These are phyloP conservation scores for Heliangelus exortis DNA, from an alignment of 2,797 vertebrate genomes.

Conservation along the genomic window DNA sequence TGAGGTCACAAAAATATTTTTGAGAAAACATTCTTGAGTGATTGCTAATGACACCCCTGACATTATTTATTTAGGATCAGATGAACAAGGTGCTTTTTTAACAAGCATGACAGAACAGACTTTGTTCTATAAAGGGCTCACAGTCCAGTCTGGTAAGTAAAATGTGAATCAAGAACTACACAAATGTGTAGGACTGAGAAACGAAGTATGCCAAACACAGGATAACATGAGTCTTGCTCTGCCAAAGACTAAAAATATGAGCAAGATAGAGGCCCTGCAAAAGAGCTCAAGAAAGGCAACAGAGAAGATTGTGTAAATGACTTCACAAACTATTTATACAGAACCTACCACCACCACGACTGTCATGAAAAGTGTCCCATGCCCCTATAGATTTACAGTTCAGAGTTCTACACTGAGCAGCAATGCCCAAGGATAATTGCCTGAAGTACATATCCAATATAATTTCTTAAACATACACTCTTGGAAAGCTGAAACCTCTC, in stretches of 20 bases:
- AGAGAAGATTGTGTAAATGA: not conserved
- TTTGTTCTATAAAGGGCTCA: not conserved
- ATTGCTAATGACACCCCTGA: conserved; percentile 30
- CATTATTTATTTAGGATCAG: conserved; percentile 35
- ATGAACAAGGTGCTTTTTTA: conserved; percentile 38
- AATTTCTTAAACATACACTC: not conserved
- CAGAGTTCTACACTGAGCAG: not conserved
- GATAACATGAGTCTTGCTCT: not conserved
- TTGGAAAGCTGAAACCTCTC: conserved; percentile 28
- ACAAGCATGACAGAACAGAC: not conserved
- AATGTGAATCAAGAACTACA: not conserved
- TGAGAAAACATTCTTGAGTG: conserved; percentile 45
- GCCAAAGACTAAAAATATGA: not conserved
- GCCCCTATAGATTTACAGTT: not conserved
- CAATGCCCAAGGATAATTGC: not conserved
- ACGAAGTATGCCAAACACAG: not conserved
- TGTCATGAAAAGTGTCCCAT: not conserved
- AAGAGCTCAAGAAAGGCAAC: not conserved
- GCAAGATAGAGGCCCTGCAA: not conserved
- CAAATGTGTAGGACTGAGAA: not conserved
- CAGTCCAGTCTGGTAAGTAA: not conserved
- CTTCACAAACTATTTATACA: not conserved
- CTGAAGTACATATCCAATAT: not conserved
- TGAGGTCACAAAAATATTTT: conserved; percentile 54
- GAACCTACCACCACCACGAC: not conserved